Base-by-base conservation (phyloP, 2,888 invertebrate genomes). In the Leucania comma region DNA sequence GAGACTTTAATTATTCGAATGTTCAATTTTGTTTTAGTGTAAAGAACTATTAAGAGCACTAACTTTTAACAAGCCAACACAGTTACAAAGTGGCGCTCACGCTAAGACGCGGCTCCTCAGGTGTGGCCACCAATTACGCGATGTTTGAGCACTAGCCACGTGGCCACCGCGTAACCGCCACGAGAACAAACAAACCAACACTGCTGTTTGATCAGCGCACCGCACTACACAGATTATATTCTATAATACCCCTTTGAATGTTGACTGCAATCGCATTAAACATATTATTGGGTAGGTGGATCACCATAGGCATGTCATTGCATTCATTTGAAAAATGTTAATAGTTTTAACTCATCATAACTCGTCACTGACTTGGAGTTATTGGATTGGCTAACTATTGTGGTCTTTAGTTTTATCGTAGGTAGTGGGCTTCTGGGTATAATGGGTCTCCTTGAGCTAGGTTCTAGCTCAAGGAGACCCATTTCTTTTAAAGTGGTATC, bases 51-150 rank as follows among this genome's bases (percentile, higher is more conserved):
- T 26, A 26, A 14, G 8, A 26, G 8, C 17, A 17, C 17, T 14
- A 53, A 5, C 6, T 20, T 17, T 54, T 9, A 54, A 29, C 6
- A 32, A 12, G 56, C 22, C 22, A 35, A 6, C 57, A 63, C 24
- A 38, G 0, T 61, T 14, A 2, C 48, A 32, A 42, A 48, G 24
- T 57, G 42, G 61, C 24, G 72, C 68, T 35, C 24, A 9, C 26
- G 50, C 22, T 68, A 50, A 50, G 35, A 48, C 57, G 56, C 68
- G 63, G 68, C 70, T 29, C 24, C 63, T 66, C 81, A 84, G 83
- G 85, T 85, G 85, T 67, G 59, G 51, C 78, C 71, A 76, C 75
- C 70, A 82, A 85, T 85, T 85, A 84, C 75, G 58, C 53, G 62
- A 46, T 80, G 53, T 77, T 76, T 79, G 72, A 29, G 38, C 26